A percentile compares a stretch with the other conserved stretches of the same genome.
Conservation (phyloP, 2,113 vertebrate genomes). For the Psephotus haematonotus region DNA sequence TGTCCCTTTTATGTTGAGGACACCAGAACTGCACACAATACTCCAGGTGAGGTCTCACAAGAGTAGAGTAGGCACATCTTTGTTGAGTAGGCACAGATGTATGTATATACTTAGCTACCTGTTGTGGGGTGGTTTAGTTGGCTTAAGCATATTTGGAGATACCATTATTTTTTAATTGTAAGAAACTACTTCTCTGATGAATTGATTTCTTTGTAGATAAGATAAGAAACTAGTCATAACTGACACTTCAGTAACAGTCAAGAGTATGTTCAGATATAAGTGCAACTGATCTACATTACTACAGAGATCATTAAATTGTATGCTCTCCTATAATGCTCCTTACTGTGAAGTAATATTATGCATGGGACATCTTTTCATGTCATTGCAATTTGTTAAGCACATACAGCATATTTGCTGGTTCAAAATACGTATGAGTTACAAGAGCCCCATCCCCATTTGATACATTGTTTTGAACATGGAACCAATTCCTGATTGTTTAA, state of each 20-base stretch:
- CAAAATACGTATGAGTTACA: background rate
- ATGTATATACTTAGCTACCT: background rate
- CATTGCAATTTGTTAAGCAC: background rate
- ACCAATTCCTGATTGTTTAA: background rate
- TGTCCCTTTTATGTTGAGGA: no score
- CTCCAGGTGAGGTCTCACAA: no score
- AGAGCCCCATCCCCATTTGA: background rate
- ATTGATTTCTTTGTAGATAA: background rate
- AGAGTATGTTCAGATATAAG: background rate
- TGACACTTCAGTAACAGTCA: background rate
- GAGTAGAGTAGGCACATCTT: no score
- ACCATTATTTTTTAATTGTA: background rate
- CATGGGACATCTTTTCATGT: background rate
- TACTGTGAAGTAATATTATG: background rate
- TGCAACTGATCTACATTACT: background rate
- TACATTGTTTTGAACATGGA: background rate
- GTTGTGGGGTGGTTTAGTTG: no score
- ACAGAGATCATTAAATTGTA: background rate
- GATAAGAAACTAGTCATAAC: background rate
- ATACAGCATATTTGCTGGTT: background rate
- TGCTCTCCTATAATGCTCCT: fast-evolving
- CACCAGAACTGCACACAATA: no score
- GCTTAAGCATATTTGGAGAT: background rate
- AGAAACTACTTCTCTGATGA: background rate
- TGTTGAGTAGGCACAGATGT: background rate